These are phyloP conservation scores for Asbolus verrucosus DNA, from an alignment of 1,140 invertebrate species.

Conservation along the genomic window DNA sequence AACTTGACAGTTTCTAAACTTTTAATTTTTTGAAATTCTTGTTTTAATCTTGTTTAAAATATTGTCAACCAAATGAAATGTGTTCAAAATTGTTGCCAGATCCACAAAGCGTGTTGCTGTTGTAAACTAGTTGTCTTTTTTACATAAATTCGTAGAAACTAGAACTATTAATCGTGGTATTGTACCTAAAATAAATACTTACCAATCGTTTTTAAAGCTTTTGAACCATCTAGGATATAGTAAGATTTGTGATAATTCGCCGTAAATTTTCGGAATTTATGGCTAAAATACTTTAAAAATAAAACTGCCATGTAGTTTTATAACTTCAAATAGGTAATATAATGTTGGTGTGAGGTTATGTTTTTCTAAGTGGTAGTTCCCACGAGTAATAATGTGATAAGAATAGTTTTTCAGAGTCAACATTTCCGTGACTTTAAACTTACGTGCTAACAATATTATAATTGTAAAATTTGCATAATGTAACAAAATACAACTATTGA, in stretches of 20 bases:
- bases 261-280: conserved; percentile 1
- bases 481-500: conserved; percentile 12
- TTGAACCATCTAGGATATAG: conserved; percentile 5
- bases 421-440: conserved; percentile 4
- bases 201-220: conserved; percentile 4
- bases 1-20: too few species aligned
- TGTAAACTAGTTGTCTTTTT: too few species aligned
- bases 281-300: conserved; percentile 33
- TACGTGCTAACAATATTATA: conserved; percentile 5
- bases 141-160: too few species aligned
- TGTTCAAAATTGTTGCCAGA: too few species aligned
- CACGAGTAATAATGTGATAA: too few species aligned
- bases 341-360: conserved; percentile 37
- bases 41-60: too few species aligned
- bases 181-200: not conserved
- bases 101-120: too few species aligned
- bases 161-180: not conserved
- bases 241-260: conserved; percentile 31
- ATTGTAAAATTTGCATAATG: not conserved
- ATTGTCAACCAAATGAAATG: too few species aligned
- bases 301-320: conserved; percentile 44
- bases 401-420: conserved; percentile 13
- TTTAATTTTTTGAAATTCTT: too few species aligned
- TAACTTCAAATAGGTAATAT: conserved; percentile 7
- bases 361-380: conserved; percentile 1